Percentiles rank a stretch among this genome's conserved stretches.
phyloP scores from a whole-genome alignment of 2,888 invertebrate species.

The Gryllus longicercus region DNA sequence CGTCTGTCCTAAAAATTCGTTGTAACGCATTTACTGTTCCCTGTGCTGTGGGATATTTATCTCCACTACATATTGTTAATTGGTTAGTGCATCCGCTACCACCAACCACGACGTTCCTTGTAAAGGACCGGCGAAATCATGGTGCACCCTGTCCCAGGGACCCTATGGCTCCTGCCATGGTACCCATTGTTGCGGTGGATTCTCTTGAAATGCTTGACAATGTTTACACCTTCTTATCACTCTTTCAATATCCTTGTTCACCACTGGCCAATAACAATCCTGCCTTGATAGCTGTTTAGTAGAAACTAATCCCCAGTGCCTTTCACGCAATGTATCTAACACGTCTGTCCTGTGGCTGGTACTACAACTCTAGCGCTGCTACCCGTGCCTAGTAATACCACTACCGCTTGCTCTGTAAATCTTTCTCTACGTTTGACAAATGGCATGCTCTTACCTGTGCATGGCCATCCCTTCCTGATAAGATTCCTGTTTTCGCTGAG shows the following conservation, averaged over 20 bases:
- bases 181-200: not conserved
- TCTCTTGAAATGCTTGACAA: not conserved
- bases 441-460: no score
- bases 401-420: no score
- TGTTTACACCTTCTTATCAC: not conserved
- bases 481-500: no score
- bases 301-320: not conserved
- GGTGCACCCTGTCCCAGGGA: not conserved
- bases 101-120: not conserved
- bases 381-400: no score
- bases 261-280: conserved; percentile 2
- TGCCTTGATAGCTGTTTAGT: not conserved
- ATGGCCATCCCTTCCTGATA: no score
- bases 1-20: not conserved
- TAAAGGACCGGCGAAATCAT: not conserved
- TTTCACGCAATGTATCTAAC: no score
- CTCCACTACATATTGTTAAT: not conserved
- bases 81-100: conserved; percentile 10
- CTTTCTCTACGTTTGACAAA: no score
- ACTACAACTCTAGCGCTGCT: no score
- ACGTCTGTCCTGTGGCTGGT: no score
- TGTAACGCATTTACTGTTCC: not conserved
- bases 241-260: not conserved
- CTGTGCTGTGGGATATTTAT: not conserved
- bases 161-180: not conserved